phyloP scores from a whole-genome alignment of 1,140 invertebrate genomes.

The honey bee (Apis mellifera) region DNA sequence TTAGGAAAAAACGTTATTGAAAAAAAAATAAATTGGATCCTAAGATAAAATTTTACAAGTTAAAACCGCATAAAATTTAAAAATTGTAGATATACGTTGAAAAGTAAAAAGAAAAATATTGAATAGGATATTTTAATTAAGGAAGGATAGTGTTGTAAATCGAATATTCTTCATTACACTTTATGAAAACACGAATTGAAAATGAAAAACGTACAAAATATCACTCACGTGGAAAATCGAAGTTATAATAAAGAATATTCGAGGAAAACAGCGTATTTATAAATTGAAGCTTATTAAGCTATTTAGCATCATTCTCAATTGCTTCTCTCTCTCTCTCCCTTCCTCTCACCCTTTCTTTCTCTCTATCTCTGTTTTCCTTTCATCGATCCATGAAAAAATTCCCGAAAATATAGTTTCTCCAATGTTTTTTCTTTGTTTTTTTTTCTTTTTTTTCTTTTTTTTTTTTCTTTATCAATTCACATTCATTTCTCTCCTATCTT shows the following conservation, averaged over 20 bases:
- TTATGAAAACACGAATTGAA: not conserved
- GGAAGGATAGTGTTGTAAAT: not conserved
- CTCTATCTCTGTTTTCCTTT: slow-evolving; percentile 51
- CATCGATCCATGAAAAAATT: slow-evolving; percentile 57
- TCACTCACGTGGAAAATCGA: not conserved
- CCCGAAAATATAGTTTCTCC: slow-evolving; percentile 73
- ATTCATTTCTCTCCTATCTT: slow-evolving; percentile 52
- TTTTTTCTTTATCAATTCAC: slow-evolving; percentile 53
- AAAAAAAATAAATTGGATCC: no score
- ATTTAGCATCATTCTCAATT: slow-evolving; percentile 29
- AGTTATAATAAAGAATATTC: not conserved
- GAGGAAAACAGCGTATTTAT: not conserved
- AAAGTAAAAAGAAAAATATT: no score
- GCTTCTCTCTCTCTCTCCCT: slow-evolving; percentile 50
- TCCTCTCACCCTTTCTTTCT: slow-evolving; percentile 30
- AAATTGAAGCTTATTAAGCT: slow-evolving; percentile 13
- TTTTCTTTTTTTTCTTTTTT: slow-evolving; percentile 35
- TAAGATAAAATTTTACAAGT: no score
- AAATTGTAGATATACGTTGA: no score
- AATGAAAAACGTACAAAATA: slow-evolving; percentile 31
- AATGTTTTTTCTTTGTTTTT: slow-evolving; percentile 50
- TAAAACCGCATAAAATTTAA: no score
- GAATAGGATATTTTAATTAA: no score
- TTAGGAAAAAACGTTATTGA: no score
- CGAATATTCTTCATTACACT: not conserved